phyloP scores from a whole-genome alignment of 2,113 vertebrate species.

The Dolichotis patagonum region DNA sequence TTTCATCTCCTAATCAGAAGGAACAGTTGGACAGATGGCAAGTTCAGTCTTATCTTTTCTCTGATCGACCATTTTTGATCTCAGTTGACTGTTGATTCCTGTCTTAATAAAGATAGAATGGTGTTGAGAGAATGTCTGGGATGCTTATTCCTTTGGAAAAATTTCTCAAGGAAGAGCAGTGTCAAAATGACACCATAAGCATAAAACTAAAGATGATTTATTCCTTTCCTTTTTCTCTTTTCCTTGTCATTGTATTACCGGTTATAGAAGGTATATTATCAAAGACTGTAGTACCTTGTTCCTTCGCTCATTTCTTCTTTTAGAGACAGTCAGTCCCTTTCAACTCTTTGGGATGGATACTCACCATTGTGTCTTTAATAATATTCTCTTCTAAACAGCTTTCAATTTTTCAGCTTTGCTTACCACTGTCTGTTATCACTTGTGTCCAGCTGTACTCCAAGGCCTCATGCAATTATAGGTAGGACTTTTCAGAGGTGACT shows the following conservation, averaged over 20 bases:
- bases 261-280: not conserved
- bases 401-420: not conserved
- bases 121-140: not conserved
- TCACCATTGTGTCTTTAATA: not conserved
- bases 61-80: conserved; percentile 24
- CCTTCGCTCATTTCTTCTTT: not conserved
- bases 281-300: not conserved
- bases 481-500: not conserved
- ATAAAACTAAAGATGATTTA: not conserved
- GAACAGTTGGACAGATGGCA: conserved; percentile 21
- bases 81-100: not conserved
- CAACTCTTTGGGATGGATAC: not conserved
- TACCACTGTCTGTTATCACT: not conserved
- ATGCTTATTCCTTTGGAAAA: not conserved
- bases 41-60: conserved; percentile 35
- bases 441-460: not conserved
- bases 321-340: not conserved
- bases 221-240: not conserved
- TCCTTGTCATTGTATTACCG: not conserved
- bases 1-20: conserved; percentile 50
- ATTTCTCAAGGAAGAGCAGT: not conserved
- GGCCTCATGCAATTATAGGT: not conserved
- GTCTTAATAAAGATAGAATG: not conserved
- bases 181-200: not conserved
- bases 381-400: not conserved